Base-by-base conservation (phyloP, 2,797 vertebrate genomes). In the Gouania willdenowi region DNA sequence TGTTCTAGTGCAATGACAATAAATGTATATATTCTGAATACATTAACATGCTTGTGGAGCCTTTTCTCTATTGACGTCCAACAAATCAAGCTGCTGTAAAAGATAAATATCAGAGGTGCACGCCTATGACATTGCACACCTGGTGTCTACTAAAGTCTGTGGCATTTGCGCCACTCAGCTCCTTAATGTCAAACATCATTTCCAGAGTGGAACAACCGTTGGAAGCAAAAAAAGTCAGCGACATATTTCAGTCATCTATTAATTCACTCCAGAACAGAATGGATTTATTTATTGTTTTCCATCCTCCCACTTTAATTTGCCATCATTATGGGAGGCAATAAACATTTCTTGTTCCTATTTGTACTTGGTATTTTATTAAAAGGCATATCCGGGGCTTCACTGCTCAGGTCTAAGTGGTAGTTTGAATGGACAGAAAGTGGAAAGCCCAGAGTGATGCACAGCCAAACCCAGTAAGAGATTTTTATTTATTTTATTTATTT, bases 311-410 rank as follows among this genome's bases (percentile, higher is more conserved):
- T 46, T 44, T 26, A 21, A 29, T 46, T 35, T 34, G 24, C 33
- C 22, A 8, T 16, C 24, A 17, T 33, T 33, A 27, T 12, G 5
- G 10, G 24, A 13, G 30, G 49, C 10, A 32, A 47, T 43, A 42
- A 75, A 52, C 46, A 65, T 34, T 40, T 25, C 57, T 12, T 40
- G 24, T 54, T 73, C 66, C 11, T n/a, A 56, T 45, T 71, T 48
- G 22, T 28, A 46, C 35, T 61, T 36, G n/a, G n/a, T 24, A 60
- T 50, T 62, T 51, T 46, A 54, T 45, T 24, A 43, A 13, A 14
- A 46, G 33, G 52, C 60, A 36, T 42, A 48, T 16, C 21, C 14
- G 13, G 18, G 40, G 22, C 20, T 57, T 56, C 16, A 10, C 33
- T 44, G 26, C 40, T 50, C 28, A 19, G 36, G 23, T 25, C 19